phyloP scores from a whole-genome alignment of 2,113 vertebrate species.

The Rhipidura dahli region DNA sequence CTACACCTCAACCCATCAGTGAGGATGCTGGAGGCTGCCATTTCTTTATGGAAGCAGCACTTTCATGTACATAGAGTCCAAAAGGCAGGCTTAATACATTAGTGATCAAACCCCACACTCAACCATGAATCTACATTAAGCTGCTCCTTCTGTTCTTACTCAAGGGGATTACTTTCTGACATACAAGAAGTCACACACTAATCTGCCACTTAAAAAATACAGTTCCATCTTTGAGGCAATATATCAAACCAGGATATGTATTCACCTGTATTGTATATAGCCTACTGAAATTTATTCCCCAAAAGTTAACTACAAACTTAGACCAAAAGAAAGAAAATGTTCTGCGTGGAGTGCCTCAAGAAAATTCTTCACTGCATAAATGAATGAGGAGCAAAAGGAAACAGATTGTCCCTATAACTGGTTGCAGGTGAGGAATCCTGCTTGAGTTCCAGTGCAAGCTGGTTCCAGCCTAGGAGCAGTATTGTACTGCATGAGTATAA shows the following conservation, averaged over 20 bases:
- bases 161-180: neutral
- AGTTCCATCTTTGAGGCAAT: neutral
- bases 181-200: neutral
- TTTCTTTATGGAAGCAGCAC: neutral
- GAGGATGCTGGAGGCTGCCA: neutral
- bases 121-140: neutral
- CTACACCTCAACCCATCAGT: neutral
- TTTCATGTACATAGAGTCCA: neutral
- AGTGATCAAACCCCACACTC: neutral
- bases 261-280: neutral
- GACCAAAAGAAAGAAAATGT: neutral
- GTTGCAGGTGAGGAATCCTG: neutral
- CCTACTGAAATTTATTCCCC: neutral
- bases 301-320: neutral
- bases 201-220: neutral
- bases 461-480: neutral
- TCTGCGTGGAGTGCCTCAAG: neutral
- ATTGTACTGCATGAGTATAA: neutral
- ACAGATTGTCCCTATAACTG: neutral
- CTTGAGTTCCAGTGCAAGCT: neutral
- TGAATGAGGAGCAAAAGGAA: neutral
- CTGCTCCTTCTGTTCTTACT: neutral
- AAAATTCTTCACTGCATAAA: neutral
- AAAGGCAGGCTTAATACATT: neutral
- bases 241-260: neutral